Evolutionary conservation across 2,113 vertebrate genomes (phyloP), one percentile per base, ranked within the genome.

Genomic region (Phycodurus eques): DNA sequence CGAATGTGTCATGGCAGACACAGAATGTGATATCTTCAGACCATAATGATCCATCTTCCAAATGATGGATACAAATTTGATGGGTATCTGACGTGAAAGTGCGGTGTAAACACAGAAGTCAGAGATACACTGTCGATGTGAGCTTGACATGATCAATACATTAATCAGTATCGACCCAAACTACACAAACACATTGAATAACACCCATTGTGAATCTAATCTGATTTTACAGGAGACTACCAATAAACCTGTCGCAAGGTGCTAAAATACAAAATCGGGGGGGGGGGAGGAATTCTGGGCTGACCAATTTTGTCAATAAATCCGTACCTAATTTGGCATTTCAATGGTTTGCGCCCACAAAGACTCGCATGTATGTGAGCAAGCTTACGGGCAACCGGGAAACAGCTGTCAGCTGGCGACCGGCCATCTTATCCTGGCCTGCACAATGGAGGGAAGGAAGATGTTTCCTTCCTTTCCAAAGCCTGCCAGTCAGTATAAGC

Each of bases 391-490:
- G 51, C 35, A 17, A 69, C 74, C 81, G 90, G 90, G 90, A 89
- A 91, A 88, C 90, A 89, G 87, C 85, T 80, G 87, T 88, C 87
- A 89, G 85, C 77, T 85, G 81, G 88, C 77, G 71, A 15, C 72
- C 72, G 83, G 88, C 88, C 83, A 86, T 88, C 87, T 80, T 88
- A 92, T 92, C 90, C 88, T 82, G 80, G 80, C 63, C 73, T 49
- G 73, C 80, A 94, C 93, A 94, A 94, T 93, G 76, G 72, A 85
- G 76, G 88, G 88, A 91, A 90, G 86, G 88, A 91, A 87, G 81
- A 90, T 15, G 78, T 68, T 91, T 90, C 85, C 88, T 90, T 91
- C 88, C 89, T 80, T 78, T 84, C 61, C 75, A 76, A 70, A 77
- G 73, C 74, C 73, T 71, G 62, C 66, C 81, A 72, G 56, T 51